Percentiles rank a stretch among this genome's conserved stretches.
Evolutionary conservation across 2,888 invertebrate genomes (phyloP).

Genomic region (Drosophila macrospina): DNA sequence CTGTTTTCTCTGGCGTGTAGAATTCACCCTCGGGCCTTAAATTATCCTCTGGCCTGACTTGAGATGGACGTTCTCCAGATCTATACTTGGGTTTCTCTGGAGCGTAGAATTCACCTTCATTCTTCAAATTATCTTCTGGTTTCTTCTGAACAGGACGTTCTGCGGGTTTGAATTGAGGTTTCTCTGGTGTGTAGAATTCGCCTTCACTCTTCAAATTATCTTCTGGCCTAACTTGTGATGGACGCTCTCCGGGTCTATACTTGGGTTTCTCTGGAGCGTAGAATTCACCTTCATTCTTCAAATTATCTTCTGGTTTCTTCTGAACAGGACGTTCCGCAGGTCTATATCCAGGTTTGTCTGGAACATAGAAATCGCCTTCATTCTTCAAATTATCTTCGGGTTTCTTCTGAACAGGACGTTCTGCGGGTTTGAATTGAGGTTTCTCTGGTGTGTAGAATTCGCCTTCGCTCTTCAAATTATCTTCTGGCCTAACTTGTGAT

Average conservation of each 20-base stretch:
- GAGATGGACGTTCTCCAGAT: background rate
- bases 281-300: constrained; percentile 68
- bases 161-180: background rate
- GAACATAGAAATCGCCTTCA: constrained; percentile 70
- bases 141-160: constrained; percentile 4
- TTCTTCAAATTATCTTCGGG: constrained; percentile 85
- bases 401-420: constrained; percentile 85
- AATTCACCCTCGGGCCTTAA: constrained; percentile 50
- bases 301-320: constrained; percentile 80
- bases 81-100: background rate
- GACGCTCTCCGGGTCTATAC: constrained; percentile 85
- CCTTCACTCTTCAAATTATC: background rate
- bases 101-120: constrained; percentile 2
- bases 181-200: constrained; percentile 4
- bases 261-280: constrained; percentile 74
- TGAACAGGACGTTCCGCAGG: constrained; percentile 85
- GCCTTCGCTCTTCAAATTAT: constrained; percentile 65
- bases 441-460: constrained; percentile 66
- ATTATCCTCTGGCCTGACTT: constrained; percentile 4
- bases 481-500: constrained; percentile 82
- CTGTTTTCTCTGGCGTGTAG: constrained; percentile 71
- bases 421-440: constrained; percentile 73
- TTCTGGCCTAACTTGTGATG: constrained; percentile 85
- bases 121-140: background rate
- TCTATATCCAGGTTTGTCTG: constrained; percentile 82